phyloP scores from a whole-genome alignment of 1,140 invertebrate species.

The Amphibalanus amphitrite region DNA sequence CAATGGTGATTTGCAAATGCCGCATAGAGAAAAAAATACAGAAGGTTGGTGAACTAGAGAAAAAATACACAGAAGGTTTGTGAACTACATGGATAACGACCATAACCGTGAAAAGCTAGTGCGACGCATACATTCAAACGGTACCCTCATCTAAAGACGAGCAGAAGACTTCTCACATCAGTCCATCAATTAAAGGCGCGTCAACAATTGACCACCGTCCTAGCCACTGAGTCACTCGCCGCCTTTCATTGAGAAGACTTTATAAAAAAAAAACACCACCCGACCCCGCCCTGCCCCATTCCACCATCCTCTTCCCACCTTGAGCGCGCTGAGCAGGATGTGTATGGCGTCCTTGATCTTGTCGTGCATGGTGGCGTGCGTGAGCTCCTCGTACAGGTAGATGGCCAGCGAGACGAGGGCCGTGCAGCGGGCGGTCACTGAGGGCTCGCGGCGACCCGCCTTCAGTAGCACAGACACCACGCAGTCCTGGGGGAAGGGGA shows the following conservation, averaged over 20 bases:
- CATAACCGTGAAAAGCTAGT: no score
- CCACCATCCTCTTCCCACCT: slow-evolving; percentile 31
- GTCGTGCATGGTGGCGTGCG: slow-evolving; percentile 37
- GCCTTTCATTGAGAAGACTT: slow-evolving; percentile 10
- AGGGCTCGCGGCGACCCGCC: slow-evolving; percentile 69
- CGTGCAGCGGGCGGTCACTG: slow-evolving; percentile 70
- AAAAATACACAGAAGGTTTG: no score
- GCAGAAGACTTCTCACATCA: no score
- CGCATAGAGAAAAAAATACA: no score
- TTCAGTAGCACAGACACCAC: slow-evolving; percentile 69
- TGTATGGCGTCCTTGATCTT: slow-evolving; percentile 64
- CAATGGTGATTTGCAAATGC: no score
- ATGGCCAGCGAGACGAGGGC: slow-evolving; percentile 73
- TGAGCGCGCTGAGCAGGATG: slow-evolving; percentile 70
- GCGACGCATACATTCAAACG: no score
- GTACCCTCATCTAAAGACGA: no score
- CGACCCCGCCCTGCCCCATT: slow-evolving; percentile 11
- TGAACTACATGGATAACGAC: no score
- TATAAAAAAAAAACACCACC: slow-evolving; percentile 6
- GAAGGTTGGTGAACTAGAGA: no score
- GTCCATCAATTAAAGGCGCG: no score
- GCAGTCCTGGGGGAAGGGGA: slow-evolving; percentile 48
- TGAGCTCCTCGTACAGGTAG: slow-evolving; percentile 60
- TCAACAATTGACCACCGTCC: no score
- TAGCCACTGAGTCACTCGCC: no score